A percentile compares a stretch with the other conserved stretches of the same genome.
phyloP scores from a whole-genome alignment of 2,797 vertebrate species.

The Danio choprae region DNA sequence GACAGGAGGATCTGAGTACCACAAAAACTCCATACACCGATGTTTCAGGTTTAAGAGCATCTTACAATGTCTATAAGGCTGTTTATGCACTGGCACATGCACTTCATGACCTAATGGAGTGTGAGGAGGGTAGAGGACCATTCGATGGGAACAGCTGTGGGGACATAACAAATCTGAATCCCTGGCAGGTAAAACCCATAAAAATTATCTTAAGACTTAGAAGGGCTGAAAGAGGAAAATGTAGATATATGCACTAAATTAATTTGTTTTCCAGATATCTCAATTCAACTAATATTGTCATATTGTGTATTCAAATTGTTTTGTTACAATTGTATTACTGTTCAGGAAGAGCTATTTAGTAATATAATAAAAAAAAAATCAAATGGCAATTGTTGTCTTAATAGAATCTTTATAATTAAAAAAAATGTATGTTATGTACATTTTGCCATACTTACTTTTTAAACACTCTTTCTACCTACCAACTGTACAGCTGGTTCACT shows the following conservation, averaged over 20 bases:
- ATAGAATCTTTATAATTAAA: too few relatives aligned
- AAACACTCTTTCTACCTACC: conserved; percentile 55
- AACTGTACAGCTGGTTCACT: conserved; percentile 15
- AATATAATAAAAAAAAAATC: too few relatives aligned
- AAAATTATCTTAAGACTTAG: conserved; percentile 6
- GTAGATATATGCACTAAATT: neutral
- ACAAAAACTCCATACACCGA: conserved; percentile 71
- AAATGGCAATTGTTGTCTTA: too few relatives aligned
- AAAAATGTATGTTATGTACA: neutral
- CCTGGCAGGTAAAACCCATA: conserved; percentile 55
- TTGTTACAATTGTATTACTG: too few relatives aligned
- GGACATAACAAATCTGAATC: conserved; percentile 59
- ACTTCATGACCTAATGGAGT: conserved; percentile 64
- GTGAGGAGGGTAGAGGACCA: neutral
- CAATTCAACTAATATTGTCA: too few relatives aligned
- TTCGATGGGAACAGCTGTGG: conserved; percentile 57
- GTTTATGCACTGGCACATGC: conserved; percentile 75
- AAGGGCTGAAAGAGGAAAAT: neutral
- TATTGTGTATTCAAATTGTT: too few relatives aligned
- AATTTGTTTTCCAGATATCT: neutral
- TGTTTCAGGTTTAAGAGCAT: conserved; percentile 72
- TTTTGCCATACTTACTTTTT: conserved; percentile 63
- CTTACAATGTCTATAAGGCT: conserved; percentile 74
- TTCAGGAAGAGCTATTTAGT: too few relatives aligned
- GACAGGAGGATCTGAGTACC: conserved; percentile 65